Base-by-base conservation (phyloP, 2,888 invertebrate species). In the Drosophila tanythrix region DNA sequence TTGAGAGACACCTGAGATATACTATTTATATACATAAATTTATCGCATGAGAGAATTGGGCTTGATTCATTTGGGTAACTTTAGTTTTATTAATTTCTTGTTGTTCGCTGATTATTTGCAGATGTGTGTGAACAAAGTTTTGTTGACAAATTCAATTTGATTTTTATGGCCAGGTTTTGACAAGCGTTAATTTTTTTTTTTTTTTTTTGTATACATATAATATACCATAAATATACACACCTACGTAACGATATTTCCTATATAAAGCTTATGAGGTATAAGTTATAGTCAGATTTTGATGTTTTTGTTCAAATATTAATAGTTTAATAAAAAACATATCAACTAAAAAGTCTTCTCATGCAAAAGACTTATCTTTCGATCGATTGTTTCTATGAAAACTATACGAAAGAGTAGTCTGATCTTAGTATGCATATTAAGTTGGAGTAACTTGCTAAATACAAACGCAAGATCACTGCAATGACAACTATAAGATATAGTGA, bases 31-130 rank as follows among this genome's bases (percentile, higher is more conserved):
- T 36, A 35, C 11, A n/a, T 27, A 40, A 6, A 25, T 71, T 40
- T 60, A 55, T 90, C 81, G 87, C 90, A 90, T 85, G 90, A 74
- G 81, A 88, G 74, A 71, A 70, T 60, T 53, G 27, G 27, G 36
- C 35, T 46, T 35, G 33, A 21, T 48, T 52, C 43, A 18, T 25
- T 18, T 40, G 25, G 33, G 11, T 29, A 35, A 65, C 35, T 50
- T 65, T 18, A 27, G 50, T 38, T n/a, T 5, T 13, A 27, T 27
- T 10, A 38, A 36, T 36, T 11, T n/a, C 13, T 38, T n/a, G n/a
- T 36, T 18, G 10, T 27, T 18, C 27, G 18, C 10, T 25, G 29
- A 38, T 73, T 62, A 25, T 53, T 67, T 61, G 31, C 60, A 33
- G 33, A 68, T 46, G 15, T 46, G 79, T 73, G 79, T 67, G 65